A percentile compares a stretch with the other conserved stretches of the same genome.
phyloP scores from a whole-genome alignment of 1,140 invertebrate genomes.

The Calliopsis andreniformis region DNA sequence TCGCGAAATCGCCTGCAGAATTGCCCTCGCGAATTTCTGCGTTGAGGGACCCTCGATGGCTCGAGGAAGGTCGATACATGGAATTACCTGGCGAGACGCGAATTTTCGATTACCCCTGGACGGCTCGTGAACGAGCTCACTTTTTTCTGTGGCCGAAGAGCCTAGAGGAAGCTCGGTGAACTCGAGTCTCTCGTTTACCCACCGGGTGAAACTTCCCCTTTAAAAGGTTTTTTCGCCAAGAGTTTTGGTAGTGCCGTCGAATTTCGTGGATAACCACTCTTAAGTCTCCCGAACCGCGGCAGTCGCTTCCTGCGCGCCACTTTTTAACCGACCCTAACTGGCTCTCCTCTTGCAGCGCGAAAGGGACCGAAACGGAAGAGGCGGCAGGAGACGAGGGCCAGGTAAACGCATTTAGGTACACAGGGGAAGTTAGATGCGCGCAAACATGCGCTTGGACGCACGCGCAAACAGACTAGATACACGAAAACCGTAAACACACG shows the following conservation, averaged over 20 bases:
- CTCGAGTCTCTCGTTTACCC: background rate
- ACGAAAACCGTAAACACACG: slow-evolving; percentile 29
- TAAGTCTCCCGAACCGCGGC: background rate
- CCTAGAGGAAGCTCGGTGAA: too few relatives aligned
- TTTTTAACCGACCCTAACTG: background rate
- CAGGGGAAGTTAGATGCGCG: slow-evolving; percentile 8
- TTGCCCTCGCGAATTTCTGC: background rate
- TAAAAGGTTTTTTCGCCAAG: background rate
- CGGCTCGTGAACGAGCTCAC: background rate
- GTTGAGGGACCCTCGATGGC: background rate
- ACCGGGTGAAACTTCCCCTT: background rate
- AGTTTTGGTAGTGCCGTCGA: background rate
- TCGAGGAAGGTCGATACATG: background rate
- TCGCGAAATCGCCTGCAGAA: slow-evolving; percentile 32
- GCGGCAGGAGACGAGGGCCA: background rate
- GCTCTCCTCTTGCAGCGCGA: background rate
- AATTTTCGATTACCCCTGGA: background rate
- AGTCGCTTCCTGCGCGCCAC: background rate
- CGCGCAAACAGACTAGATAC: slow-evolving; percentile 29
- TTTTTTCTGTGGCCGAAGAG: too few relatives aligned
- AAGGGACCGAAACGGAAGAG: background rate
- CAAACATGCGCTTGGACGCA: background rate
- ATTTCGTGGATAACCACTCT: background rate
- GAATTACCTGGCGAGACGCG: background rate
- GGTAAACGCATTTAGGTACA: slow-evolving; percentile 14